Percentiles rank a stretch among this genome's conserved stretches.
These are phyloP conservation scores for Pandion haliaetus DNA, from an alignment of 2,113 vertebrate species.

Conservation along the genomic window DNA sequence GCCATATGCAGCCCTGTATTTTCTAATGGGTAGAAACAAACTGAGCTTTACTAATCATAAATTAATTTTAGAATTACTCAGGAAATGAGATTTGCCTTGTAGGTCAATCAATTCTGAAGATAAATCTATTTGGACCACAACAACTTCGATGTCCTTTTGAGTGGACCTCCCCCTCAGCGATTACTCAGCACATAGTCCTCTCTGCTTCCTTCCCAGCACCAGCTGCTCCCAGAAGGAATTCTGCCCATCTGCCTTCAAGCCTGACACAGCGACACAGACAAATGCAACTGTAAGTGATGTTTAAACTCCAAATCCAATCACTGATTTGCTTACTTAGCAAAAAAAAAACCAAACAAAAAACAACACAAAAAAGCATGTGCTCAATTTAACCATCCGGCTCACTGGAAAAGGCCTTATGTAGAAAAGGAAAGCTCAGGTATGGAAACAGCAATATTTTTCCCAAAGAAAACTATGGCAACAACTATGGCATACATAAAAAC, in stretches of 20 bases:
- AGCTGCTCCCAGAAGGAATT: conserved; percentile 1
- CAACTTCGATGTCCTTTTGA: neutral
- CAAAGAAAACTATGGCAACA: neutral
- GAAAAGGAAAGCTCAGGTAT: neutral
- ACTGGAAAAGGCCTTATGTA: neutral
- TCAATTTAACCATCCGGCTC: neutral
- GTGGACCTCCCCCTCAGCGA: neutral
- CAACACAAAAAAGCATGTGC: neutral
- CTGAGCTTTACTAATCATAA: neutral
- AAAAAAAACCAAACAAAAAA: neutral
- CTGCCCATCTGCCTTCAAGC: neutral
- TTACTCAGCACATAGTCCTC: conserved; percentile 18
- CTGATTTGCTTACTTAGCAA: neutral
- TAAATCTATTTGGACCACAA: neutral
- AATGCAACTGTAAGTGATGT: neutral
- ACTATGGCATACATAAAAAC: neutral
- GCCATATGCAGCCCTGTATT: neutral
- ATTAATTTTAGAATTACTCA: neutral
- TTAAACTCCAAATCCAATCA: neutral
- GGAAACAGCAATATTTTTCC: neutral
- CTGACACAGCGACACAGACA: neutral
- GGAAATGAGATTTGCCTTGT: neutral
- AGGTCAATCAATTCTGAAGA: neutral
- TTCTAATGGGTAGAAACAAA: neutral
- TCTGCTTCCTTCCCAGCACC: neutral